Percentiles rank a stretch among this genome's conserved stretches.
Evolutionary conservation across 92 coral and sea anemone genomes (phyloP).

Genomic region (Epizoanthus scotinus): DNA sequence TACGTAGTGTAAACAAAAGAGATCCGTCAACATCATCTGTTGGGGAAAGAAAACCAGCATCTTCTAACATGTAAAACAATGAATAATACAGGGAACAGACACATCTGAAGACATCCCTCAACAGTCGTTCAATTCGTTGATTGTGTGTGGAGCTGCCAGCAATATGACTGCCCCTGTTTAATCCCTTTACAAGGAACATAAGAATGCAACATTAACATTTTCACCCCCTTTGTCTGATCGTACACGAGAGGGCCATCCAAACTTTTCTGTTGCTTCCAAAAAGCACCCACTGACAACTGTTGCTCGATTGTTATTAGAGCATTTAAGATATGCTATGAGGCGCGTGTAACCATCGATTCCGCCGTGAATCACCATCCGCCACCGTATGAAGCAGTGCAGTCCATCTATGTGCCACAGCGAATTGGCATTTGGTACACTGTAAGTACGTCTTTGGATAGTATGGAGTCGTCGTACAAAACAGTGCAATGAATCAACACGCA

Average conservation of each 20-base stretch:
- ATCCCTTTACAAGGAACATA: conserved; percentile 46
- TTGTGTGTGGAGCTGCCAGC: conserved; percentile 52
- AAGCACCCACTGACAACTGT: conserved; percentile 10
- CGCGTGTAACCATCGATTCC: conserved; percentile 41
- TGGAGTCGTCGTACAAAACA: conserved; percentile 53
- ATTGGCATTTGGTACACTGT: conserved; percentile 61
- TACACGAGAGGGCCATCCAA: conserved; percentile 48
- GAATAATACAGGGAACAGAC: conserved; percentile 46
- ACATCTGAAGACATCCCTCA: conserved; percentile 53
- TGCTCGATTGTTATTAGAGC: conserved; percentile 55
- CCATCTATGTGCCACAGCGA: conserved; percentile 67
- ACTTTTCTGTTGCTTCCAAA: conserved; percentile 40
- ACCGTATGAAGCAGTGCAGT: conserved; percentile 43
- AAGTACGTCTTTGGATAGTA: conserved; percentile 55
- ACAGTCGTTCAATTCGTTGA: conserved; percentile 43
- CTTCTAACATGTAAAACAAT: conserved; percentile 50
- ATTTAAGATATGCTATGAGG: conserved; percentile 19
- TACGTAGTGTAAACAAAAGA: conserved; percentile 48
- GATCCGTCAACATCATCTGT: conserved; percentile 49
- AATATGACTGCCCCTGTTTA: conserved; percentile 44
- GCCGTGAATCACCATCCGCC: conserved; percentile 46
- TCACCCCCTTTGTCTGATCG: conserved; percentile 52
- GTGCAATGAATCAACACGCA: conserved; percentile 48
- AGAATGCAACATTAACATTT: conserved; percentile 49
- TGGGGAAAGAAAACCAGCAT: conserved; percentile 28